These are phyloP conservation scores for Muntiacus muntjak DNA, from an alignment of 2,113 vertebrate genomes.

Conservation along the genomic window DNA sequence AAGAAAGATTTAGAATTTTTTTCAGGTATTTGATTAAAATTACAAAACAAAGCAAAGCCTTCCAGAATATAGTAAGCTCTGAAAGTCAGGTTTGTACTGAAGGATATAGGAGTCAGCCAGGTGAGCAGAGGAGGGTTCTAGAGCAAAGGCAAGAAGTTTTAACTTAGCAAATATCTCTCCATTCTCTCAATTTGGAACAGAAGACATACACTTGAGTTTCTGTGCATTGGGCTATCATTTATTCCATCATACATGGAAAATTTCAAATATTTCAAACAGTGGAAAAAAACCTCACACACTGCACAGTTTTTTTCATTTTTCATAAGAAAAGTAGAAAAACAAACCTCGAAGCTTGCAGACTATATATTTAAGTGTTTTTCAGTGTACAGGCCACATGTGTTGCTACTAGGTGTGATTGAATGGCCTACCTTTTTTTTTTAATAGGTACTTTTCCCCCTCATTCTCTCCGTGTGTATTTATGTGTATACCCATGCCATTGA, in stretches of 20 bases:
- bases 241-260: background rate
- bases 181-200: background rate
- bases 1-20: background rate
- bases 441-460: accelerated
- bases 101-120: background rate
- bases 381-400: background rate
- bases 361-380: background rate
- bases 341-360: background rate
- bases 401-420: background rate
- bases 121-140: background rate
- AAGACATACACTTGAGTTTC: background rate
- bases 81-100: background rate
- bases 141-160: background rate
- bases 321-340: background rate
- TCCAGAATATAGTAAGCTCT: background rate
- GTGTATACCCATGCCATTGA: background rate
- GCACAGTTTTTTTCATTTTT: background rate
- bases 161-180: background rate
- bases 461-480: background rate
- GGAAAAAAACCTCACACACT: background rate
- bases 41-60: background rate
- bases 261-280: background rate
- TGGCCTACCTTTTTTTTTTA: background rate
- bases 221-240: background rate
- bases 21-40: background rate